Conservation (phyloP, 2,888 invertebrate genomes). For the Ochropleura plecta region DNA sequence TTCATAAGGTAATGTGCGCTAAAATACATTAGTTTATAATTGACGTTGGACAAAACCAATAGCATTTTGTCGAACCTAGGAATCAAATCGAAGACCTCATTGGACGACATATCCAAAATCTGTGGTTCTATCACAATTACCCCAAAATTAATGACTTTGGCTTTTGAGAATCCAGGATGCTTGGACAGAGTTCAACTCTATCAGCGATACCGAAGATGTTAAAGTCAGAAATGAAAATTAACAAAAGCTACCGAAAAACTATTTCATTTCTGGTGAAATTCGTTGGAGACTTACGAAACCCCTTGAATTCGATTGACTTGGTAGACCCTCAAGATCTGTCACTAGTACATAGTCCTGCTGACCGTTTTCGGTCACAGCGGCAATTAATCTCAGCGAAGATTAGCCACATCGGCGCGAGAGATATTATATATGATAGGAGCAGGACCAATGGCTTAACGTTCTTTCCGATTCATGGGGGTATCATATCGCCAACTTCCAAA, state of each 20-base stretch:
- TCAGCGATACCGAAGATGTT: not conserved
- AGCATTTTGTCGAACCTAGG: not conserved
- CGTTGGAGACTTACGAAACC: not conserved
- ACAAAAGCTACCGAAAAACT: not conserved
- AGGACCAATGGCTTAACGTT: too few relatives aligned
- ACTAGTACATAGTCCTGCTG: not conserved
- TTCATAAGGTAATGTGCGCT: not conserved
- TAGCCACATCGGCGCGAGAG: too few relatives aligned
- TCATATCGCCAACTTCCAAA: too few relatives aligned
- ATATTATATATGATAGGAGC: too few relatives aligned
- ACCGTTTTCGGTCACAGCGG: too few relatives aligned
- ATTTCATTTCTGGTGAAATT: too few relatives aligned
- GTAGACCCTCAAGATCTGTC: not conserved
- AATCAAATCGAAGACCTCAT: not conserved
- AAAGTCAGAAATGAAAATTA: not conserved
- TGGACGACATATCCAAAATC: not conserved
- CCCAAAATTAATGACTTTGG: not conserved
- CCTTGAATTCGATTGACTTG: not conserved
- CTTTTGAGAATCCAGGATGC: not conserved
- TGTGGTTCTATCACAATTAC: not conserved
- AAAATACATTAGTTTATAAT: not conserved
- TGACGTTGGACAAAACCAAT: not conserved
- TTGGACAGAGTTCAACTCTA: not conserved
- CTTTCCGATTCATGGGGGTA: too few relatives aligned
- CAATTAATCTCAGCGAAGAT: too few relatives aligned